Base-by-base conservation (phyloP, 1,140 invertebrate genomes). In the Drosophila ficusphila region DNA sequence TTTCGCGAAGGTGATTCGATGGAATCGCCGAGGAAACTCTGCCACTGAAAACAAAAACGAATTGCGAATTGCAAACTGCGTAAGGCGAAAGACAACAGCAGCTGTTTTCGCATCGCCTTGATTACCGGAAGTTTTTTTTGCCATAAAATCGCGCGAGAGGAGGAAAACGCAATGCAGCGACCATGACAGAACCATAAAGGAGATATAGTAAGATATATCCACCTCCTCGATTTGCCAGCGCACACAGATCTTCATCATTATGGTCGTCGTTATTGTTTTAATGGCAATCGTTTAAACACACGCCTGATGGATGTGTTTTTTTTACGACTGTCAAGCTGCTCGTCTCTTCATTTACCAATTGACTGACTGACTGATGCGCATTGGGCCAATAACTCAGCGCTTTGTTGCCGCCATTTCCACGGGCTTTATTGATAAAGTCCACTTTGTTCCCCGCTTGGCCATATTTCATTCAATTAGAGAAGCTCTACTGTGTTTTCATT, bases 121-220 rank as follows among this genome's bases (percentile, higher is more conserved):
- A 81, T 73, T 58, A 64, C 69, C 69, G 79, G 79, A 82, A 83
- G 79, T 82, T 57, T 76, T 57, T 82, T 57, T 76, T 57, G 61
- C 60, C 49, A 78, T 83, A 72, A 72, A 73, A 73, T 70, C 38
- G 11, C 21, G 16, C 14, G 11, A 27, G 5, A 34, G 33, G 16
- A 11, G 16, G 18, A 9, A 38, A 3, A 38, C 3, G 34, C 34
- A 3, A 38, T 42, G 67, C 71, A 58, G 4, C 61, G 19, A 38
- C 25, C 47, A 29, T 71, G 70, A 60, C 70, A 53, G 71, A 48
- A 47, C 9, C 36, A 52, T 71, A 81, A 79, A 72, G 53, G 57
- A 61, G 65, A 48, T 72, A 52, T 53, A 61, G 60, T 51, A 16
- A 25, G 7, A 1, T 3, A 5, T 11, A 19, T 16, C 27, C 51